Evolutionary conservation across 2,797 vertebrate species (phyloP), one percentile per base, ranked within the genome.

Genomic region (Sebastes melanostomus): DNA sequence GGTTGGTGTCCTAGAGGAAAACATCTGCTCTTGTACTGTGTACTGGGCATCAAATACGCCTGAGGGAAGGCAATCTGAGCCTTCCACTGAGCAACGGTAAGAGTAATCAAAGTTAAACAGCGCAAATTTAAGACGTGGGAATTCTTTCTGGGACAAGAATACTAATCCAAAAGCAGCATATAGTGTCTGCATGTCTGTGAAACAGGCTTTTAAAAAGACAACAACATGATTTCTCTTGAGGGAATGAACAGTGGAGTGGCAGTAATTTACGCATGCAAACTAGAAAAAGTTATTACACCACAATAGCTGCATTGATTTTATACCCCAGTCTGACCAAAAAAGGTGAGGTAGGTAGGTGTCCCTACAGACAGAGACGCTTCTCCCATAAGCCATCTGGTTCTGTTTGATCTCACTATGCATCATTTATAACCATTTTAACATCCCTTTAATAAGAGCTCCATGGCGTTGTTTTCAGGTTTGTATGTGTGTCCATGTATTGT

Each of bases 381-480:
- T 66, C 54, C 29, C 67, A 71, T 70, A 24, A 76, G 42, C 75
- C 83, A 82, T 74, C 77, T 81, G 79, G 60, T 77, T 30, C 55
- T 83, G 78, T 88, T 91, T 92, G 82, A 91, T 93, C 80, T 89
- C 75, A 25, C 42, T 70, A n/a, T 86, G 77, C 68, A 89, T 87
- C 78, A 82, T 85, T 89, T 61, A 91, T 83, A 54, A 62, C 66
- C 29, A 24, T 38, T 50, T 61, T 73, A 86, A 85, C 50, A 54
- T 30, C 70, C 18, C 42, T 80, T 83, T 81, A 82, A 84, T 69
- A 46, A 78, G 59, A 84, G 66, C 87, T 89, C 79, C 72, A 46
- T 83, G 29, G 29, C 66, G 2, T 34, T 80, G 70, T 81, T 75
- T 80, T 70, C 76, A 77, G 68, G 80, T 61, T 56, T 72, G 77